These are phyloP conservation scores for Pandemis corylana DNA, from an alignment of 2,888 invertebrate genomes.

Conservation along the genomic window DNA sequence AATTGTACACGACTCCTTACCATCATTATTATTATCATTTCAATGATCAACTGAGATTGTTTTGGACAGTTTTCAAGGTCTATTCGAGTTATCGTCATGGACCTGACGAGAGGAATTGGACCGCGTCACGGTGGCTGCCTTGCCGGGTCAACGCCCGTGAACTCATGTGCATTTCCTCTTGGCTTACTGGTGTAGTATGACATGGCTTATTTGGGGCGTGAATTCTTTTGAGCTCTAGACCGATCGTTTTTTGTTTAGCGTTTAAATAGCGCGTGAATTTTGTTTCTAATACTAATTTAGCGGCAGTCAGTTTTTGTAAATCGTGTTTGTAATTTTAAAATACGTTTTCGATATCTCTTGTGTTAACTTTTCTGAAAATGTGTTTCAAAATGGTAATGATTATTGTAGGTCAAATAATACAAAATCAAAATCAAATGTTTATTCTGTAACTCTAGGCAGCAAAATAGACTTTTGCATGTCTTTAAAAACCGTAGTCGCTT, in stretches of 20 bases:
- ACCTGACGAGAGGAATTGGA: constrained; percentile 47
- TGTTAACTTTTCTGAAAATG: no score
- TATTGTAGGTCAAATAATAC: neutral
- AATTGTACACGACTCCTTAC: constrained; percentile 5
- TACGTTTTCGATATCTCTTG: neutral
- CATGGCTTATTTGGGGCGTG: constrained; percentile 67
- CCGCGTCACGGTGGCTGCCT: constrained; percentile 68
- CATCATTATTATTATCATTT: constrained; percentile 17
- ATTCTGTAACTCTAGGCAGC: no score
- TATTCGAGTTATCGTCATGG: constrained; percentile 27
- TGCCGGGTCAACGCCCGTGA: constrained; percentile 80
- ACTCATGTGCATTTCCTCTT: constrained; percentile 75
- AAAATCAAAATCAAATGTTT: neutral
- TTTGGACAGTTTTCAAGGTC: constrained; percentile 31
- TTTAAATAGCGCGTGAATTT: neutral
- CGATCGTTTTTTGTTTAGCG: constrained; percentile 7
- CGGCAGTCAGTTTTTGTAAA: no score
- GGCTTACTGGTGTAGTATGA: constrained; percentile 54
- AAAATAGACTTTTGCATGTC: no score
- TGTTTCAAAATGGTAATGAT: neutral
- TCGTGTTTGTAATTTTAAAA: no score
- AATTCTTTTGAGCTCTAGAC: constrained; percentile 49
- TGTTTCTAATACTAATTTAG: neutral
- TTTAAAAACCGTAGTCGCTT: neutral
- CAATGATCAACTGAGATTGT: constrained; percentile 27